Conservation (phyloP, 2,888 invertebrate genomes). For the Leucoptera coffeella region DNA sequence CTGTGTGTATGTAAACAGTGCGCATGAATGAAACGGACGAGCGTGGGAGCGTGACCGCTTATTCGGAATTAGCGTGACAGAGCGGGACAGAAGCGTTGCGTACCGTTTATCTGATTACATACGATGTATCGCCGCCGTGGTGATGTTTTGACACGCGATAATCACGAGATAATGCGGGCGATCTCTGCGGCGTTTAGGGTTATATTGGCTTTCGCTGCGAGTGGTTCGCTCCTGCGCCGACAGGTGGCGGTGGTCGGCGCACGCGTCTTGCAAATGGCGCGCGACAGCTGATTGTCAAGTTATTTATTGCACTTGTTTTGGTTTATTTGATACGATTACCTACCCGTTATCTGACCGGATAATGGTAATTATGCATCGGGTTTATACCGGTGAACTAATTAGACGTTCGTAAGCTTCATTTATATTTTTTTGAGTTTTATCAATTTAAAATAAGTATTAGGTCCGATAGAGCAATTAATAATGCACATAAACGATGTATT, state of each 20-base stretch:
- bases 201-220: conserved; percentile 41
- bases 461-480: too few relatives aligned
- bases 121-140: conserved; percentile 55
- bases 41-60: conserved; percentile 21
- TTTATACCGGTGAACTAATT: too few relatives aligned
- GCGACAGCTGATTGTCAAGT: conserved; percentile 12
- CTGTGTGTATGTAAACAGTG: conserved; percentile 51
- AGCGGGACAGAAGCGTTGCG: conserved; percentile 42
- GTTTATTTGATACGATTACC: conserved; percentile 2
- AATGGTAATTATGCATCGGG: too few relatives aligned
- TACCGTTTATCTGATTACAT: conserved; percentile 57
- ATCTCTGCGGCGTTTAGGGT: conserved; percentile 48
- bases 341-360: too few relatives aligned
- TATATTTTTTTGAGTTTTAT: too few relatives aligned
- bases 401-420: too few relatives aligned
- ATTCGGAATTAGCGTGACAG: conserved; percentile 12
- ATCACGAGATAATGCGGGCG: conserved; percentile 53
- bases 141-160: conserved; percentile 57
- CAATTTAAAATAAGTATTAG: too few relatives aligned
- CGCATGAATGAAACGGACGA: conserved; percentile 54
- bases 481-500: too few relatives aligned
- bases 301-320: conserved; percentile 6
- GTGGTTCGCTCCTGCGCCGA: conserved; percentile 6
- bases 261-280: conserved; percentile 6
- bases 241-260: conserved; percentile 14